Conservation (phyloP, 2,888 invertebrate species). For the Elysia crispata region DNA sequence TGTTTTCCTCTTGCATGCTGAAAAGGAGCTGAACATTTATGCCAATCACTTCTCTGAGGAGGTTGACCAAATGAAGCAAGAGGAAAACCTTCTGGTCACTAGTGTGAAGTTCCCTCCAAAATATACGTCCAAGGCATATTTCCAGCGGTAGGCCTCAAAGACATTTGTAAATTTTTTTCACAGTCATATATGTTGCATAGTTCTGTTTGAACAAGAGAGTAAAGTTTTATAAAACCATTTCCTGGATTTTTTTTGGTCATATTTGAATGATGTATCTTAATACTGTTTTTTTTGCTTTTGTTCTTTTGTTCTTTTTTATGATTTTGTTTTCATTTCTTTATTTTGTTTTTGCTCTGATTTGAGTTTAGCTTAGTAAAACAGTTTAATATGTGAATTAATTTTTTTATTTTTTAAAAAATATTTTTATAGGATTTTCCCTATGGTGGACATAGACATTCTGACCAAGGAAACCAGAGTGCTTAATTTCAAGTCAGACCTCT, state of each 20-base stretch:
- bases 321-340: background rate
- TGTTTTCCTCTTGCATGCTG: too few relatives aligned
- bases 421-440: conserved; percentile 61
- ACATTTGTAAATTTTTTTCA: too few relatives aligned
- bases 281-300: too few relatives aligned
- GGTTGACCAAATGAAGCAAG: conserved; percentile 54
- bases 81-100: conserved; percentile 59
- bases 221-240: too few relatives aligned
- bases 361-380: background rate
- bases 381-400: background rate
- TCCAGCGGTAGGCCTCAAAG: conserved; percentile 62
- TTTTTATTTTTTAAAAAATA: background rate
- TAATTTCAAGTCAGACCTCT: conserved; percentile 63
- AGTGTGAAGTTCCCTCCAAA: conserved; percentile 54
- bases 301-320: too few relatives aligned
- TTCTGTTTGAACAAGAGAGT: too few relatives aligned
- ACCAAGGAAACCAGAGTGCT: conserved; percentile 62
- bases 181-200: too few relatives aligned
- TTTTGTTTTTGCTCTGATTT: background rate
- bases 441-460: conserved; percentile 62
- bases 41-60: conserved; percentile 61
- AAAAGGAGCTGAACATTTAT: conserved; percentile 66
- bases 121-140: conserved; percentile 70
- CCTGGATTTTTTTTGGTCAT: too few relatives aligned
- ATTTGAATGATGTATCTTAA: too few relatives aligned